Evolutionary conservation across 2,888 invertebrate genomes (phyloP), one percentile per base, ranked within the genome.

Genomic region (Carpatolechia fugitivella): DNA sequence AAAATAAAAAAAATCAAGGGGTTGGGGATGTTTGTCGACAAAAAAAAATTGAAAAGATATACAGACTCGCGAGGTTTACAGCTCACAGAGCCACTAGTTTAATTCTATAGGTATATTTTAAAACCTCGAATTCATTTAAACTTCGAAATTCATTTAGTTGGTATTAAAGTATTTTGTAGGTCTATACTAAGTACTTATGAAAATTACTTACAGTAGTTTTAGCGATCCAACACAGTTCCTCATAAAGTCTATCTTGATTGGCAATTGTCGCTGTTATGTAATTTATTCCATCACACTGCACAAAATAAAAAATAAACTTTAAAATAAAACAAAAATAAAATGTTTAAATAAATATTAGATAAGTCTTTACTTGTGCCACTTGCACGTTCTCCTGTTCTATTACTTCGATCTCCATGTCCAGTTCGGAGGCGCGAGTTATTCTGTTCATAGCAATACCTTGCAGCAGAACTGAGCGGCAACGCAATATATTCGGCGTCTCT

Each of bases 331-430:
- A 52, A 35, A 49, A 35, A 48, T 10, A 35, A 7, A 20, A 33
- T 11, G n/a, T 4, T 13, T n/a, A 35, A 49, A 11, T 2, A 49
- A 35, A 49, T 20, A 51, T 35, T 18, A 35, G 35, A 10, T 1
- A 20, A 8, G 4, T 49, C 33, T 30, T 47, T 47, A 50, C 87
- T 78, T 76, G 71, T n/a, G 71, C 62, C 30, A 71, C 56, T 58
- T 68, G 74, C 14, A 85, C 66, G 59, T 79, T 74, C 69, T 89
- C 88, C 56, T 66, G 81, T 60, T 86, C 86, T 58, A 89, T 83
- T 0, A 89, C 87, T 73, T 88, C 87, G 11, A 87, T 82, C 66
- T 89, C 88, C 82, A 85, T 82, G 56, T 89, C 85, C 30, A 89
- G 67, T 66, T 89, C 89, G 1, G 73, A 70, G 3, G 76, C 73